These are phyloP conservation scores for Volucella inanis DNA, from an alignment of 2,888 invertebrate genomes.

Conservation along the genomic window DNA sequence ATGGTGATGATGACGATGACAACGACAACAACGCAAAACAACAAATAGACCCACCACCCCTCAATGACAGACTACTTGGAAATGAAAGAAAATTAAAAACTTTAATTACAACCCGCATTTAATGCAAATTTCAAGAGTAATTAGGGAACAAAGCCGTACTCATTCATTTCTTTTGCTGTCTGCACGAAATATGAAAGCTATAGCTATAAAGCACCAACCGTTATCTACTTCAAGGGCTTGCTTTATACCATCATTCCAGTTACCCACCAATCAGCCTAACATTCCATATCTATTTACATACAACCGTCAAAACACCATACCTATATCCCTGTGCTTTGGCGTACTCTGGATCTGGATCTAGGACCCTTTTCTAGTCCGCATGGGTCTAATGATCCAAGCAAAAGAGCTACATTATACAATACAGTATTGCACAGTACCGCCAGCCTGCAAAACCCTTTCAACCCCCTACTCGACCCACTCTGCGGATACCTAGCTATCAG, in stretches of 20 bases:
- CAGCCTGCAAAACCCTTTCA: constrained; percentile 3
- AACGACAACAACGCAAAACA: constrained; percentile 9
- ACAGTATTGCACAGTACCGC: constrained; percentile 21
- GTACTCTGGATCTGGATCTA: background rate
- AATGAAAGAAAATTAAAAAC: constrained; percentile 71
- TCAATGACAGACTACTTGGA: constrained; percentile 70
- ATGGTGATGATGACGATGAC: background rate
- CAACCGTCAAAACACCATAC: too few species aligned
- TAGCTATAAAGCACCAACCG: constrained; percentile 54
- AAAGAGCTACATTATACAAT: constrained; percentile 50
- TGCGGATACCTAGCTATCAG: constrained; percentile 55
- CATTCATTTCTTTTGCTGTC: constrained; percentile 56
- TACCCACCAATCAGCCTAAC: constrained; percentile 47
- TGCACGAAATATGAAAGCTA: constrained; percentile 43
- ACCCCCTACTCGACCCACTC: constrained; percentile 15
- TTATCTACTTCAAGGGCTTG: constrained; percentile 58
- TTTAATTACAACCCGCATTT: constrained; percentile 76
- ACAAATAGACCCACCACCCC: constrained; percentile 28
- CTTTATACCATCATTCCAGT: background rate
- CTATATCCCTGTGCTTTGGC: too few species aligned
- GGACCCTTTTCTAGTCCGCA: background rate
- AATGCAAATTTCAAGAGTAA: constrained; percentile 76
- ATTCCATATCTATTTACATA: constrained; percentile 15
- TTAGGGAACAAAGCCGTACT: constrained; percentile 74
- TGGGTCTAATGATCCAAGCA: constrained; percentile 71